Evolutionary conservation across 2,113 vertebrate species (phyloP).

Genomic region (Synodontis membranacea): DNA sequence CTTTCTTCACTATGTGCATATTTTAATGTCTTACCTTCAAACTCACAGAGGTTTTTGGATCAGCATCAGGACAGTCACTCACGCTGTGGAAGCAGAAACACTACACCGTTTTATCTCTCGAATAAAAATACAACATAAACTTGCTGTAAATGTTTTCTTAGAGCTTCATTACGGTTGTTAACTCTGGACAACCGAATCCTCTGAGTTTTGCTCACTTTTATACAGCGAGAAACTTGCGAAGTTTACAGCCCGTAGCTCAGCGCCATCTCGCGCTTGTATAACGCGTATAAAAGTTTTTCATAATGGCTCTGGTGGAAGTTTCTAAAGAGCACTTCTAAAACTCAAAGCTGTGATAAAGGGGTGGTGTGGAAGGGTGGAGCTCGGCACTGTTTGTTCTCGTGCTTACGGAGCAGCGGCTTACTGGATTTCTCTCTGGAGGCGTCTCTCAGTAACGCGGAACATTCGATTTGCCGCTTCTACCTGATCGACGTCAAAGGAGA

Average conservation of each 20-base stretch:
- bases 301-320: neutral
- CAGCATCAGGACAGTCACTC: neutral
- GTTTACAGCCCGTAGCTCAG: neutral
- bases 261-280: neutral
- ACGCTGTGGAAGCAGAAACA: neutral
- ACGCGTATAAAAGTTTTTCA: neutral
- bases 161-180: neutral
- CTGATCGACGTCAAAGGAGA: conserved; percentile 6
- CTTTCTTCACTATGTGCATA: too few relatives aligned
- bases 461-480: conserved; percentile 38
- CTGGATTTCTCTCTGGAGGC: conserved; percentile 35
- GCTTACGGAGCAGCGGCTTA: conserved; percentile 36
- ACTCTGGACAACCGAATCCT: neutral
- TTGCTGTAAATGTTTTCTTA: neutral
- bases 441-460: conserved; percentile 17
- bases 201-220: neutral
- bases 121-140: neutral
- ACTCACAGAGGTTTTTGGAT: neutral
- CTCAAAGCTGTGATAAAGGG: neutral
- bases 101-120: neutral
- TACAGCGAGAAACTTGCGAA: neutral
- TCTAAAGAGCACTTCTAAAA: neutral
- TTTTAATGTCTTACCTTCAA: neutral
- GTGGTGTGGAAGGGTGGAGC: neutral
- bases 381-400: conserved; percentile 23